phyloP scores from a whole-genome alignment of 2,113 vertebrate species.

The Regulus satrapa region DNA sequence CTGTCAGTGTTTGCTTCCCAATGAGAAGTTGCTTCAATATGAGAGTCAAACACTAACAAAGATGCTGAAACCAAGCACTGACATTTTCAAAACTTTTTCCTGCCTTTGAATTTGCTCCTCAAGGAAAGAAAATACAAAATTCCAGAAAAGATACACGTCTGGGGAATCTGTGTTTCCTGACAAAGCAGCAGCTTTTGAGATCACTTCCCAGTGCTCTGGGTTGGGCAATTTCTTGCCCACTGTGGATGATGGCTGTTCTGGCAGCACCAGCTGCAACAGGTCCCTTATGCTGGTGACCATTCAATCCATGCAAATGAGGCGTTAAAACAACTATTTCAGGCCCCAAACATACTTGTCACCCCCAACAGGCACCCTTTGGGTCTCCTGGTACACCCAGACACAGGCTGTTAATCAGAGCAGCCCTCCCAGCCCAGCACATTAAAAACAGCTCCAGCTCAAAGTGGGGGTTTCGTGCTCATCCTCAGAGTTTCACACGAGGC shows the following conservation, averaged over 20 bases:
- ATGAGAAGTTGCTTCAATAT: neutral
- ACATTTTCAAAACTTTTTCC: neutral
- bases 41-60: neutral
- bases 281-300: neutral
- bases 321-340: neutral
- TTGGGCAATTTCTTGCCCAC: fast-evolving
- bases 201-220: neutral
- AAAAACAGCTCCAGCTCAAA: neutral
- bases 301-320: neutral
- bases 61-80: neutral
- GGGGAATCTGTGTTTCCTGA: neutral
- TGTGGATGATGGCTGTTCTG: fast-evolving
- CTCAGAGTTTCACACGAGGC: neutral
- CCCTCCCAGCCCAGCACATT: neutral
- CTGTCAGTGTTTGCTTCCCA: neutral
- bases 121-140: neutral
- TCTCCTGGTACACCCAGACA: neutral
- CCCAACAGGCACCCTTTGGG: neutral
- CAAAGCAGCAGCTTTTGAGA: neutral
- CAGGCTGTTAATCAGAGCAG: neutral
- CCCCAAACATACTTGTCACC: neutral
- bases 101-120: neutral
- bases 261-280: neutral
- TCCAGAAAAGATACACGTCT: neutral
- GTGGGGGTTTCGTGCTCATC: neutral